These are phyloP conservation scores for Euthynnus affinis DNA, from an alignment of 2,797 vertebrate genomes.

Conservation along the genomic window DNA sequence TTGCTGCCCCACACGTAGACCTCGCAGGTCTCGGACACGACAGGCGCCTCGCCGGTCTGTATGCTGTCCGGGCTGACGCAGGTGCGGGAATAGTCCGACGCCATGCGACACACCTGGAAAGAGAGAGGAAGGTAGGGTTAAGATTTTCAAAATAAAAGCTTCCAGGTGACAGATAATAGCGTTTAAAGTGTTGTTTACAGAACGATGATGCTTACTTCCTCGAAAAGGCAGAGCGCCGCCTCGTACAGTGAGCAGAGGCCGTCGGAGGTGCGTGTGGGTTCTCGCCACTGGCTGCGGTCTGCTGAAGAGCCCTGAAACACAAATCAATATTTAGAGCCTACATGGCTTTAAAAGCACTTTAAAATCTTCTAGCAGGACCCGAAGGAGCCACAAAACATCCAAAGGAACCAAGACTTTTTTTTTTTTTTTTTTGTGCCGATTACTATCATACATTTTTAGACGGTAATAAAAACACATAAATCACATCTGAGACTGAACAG, in stretches of 20 bases:
- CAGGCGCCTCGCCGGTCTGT: conserved; percentile 92
- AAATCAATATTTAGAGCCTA: not conserved
- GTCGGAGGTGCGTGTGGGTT: conserved; percentile 93
- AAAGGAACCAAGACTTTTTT: not conserved
- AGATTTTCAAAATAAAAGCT: not conserved
- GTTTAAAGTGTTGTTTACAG: not conserved
- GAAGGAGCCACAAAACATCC: not conserved
- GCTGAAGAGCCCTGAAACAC: conserved; percentile 92
- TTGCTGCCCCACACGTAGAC: conserved; percentile 94
- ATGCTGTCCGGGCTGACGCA: conserved; percentile 98
- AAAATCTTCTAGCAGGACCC: not conserved
- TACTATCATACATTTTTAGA: not conserved
- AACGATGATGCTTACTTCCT: conserved; percentile 86
- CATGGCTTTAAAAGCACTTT: not conserved
- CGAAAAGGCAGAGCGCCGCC: conserved; percentile 95
- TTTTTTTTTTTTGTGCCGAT: not conserved
- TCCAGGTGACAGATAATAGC: not conserved
- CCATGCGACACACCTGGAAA: conserved; percentile 97
- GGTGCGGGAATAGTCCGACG: conserved; percentile 97
- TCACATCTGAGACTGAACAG: not conserved
- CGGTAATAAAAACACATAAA: not conserved
- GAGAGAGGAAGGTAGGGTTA: not conserved
- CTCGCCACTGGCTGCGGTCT: conserved; percentile 97
- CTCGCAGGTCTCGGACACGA: conserved; percentile 96
- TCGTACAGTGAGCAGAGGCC: conserved; percentile 96